Percentiles rank a stretch among this genome's conserved stretches.
Evolutionary conservation across 2,888 invertebrate genomes (phyloP).

Genomic region (Periphyllus acericola): DNA sequence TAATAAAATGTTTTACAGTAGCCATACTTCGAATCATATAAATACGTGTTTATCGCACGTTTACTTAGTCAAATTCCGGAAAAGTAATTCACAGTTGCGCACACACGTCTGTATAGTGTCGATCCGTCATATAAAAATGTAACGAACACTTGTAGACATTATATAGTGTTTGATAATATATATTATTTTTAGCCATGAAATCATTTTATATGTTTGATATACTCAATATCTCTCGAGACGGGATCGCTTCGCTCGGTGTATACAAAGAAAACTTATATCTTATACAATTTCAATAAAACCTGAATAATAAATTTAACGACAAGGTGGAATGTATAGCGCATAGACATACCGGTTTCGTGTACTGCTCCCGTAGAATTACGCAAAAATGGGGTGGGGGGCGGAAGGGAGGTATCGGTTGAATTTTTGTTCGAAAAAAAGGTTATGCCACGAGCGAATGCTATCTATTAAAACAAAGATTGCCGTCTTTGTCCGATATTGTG

Average conservation of each 20-base stretch:
- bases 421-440: too few species aligned
- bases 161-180: not conserved
- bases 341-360: not conserved
- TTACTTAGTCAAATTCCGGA: not conserved
- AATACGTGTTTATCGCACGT: not conserved
- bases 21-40: not conserved
- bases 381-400: too few species aligned
- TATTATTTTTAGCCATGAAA: not conserved
- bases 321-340: not conserved
- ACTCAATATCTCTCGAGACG: too few species aligned
- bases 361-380: too few species aligned
- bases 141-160: not conserved
- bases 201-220: too few species aligned
- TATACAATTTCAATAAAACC: slow-evolving; percentile 5
- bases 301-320: slow-evolving; percentile 23
- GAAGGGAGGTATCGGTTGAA: too few species aligned
- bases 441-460: too few species aligned
- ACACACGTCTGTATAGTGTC: not conserved
- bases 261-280: not conserved
- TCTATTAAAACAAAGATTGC: too few species aligned
- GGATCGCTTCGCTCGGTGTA: not conserved
- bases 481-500: too few species aligned
- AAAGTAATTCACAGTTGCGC: not conserved
- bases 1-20: not conserved
- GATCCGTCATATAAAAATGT: too few species aligned